Evolutionary conservation across 2,113 vertebrate species (phyloP).

Genomic region (Ictalurus furcatus): DNA sequence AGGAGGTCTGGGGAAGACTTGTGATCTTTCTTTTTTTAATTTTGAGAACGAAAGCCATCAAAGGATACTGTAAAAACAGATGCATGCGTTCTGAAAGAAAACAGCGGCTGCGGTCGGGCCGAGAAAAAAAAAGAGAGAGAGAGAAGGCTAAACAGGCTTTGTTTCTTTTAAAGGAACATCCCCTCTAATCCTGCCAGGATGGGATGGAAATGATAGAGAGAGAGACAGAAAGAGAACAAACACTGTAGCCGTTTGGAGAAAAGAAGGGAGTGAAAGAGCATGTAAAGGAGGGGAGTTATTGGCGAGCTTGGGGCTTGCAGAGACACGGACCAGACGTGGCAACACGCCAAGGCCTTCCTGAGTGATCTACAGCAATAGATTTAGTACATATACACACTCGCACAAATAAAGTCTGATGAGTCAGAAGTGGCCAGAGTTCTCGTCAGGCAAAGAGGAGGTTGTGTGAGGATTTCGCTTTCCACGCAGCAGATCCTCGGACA

Average conservation of each 20-base stretch:
- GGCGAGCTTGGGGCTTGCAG: slow-evolving; percentile 17
- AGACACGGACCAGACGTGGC: slow-evolving; percentile 38
- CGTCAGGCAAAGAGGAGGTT: slow-evolving; percentile 2
- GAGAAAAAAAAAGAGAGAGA: background rate
- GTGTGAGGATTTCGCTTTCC: slow-evolving; percentile 1
- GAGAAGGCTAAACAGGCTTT: slow-evolving; percentile 34
- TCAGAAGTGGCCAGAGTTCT: slow-evolving; percentile 11
- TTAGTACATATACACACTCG: background rate
- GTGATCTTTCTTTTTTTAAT: slow-evolving; percentile 18
- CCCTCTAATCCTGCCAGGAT: slow-evolving; percentile 37
- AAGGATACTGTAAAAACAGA: slow-evolving; percentile 36
- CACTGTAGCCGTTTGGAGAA: slow-evolving; percentile 5
- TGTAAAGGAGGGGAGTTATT: slow-evolving; percentile 33
- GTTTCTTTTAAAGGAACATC: slow-evolving; percentile 51
- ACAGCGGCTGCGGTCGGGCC: background rate
- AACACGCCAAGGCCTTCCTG: slow-evolving; percentile 11
- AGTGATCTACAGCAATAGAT: slow-evolving; percentile 12
- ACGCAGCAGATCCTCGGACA: background rate
- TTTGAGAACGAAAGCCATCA: slow-evolving; percentile 22
- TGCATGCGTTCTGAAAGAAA: slow-evolving; percentile 26
- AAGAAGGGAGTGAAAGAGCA: slow-evolving; percentile 1
- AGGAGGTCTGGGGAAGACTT: slow-evolving; percentile 1
- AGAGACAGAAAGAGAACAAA: slow-evolving; percentile 22
- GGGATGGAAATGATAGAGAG: background rate
- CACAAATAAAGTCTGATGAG: slow-evolving; percentile 27